Evolutionary conservation across 2,113 vertebrate species (phyloP).

Genomic region (Haemorhous mexicanus): DNA sequence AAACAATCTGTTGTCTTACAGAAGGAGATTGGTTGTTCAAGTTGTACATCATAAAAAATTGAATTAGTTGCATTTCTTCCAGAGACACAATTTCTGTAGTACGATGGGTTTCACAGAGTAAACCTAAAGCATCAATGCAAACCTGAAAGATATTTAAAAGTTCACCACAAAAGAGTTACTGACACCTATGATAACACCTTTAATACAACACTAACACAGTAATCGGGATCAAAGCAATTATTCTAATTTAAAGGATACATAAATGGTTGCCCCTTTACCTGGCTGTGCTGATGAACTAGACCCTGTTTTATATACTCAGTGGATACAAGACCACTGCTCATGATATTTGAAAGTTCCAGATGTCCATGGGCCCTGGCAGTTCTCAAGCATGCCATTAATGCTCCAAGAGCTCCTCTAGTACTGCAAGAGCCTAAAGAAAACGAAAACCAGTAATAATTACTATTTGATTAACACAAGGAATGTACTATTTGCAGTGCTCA

Average conservation of each 20-base stretch:
- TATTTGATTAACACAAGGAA: neutral
- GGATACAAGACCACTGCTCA: conserved; percentile 81
- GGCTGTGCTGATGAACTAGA: conserved; percentile 89
- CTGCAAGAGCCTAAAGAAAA: conserved; percentile 64
- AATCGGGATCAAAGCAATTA: neutral
- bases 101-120: conserved; percentile 91
- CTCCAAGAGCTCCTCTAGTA: conserved; percentile 85
- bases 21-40: conserved; percentile 89
- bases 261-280: conserved; percentile 71
- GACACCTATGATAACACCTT: neutral
- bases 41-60: conserved; percentile 84
- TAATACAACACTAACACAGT: neutral
- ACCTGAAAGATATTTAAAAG: conserved; percentile 74
- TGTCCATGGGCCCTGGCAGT: conserved; percentile 89
- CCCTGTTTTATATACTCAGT: conserved; percentile 80
- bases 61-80: conserved; percentile 86
- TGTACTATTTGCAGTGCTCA: neutral
- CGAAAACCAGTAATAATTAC: neutral
- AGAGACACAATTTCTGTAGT: conserved; percentile 85
- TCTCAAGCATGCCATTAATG: conserved; percentile 91
- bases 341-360: conserved; percentile 68
- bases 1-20: conserved; percentile 85
- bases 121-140: conserved; percentile 90
- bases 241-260: neutral
- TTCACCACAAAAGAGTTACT: neutral